Evolutionary conservation across 2,113 vertebrate species (phyloP).

Genomic region (Dendrocopos noguchii): DNA sequence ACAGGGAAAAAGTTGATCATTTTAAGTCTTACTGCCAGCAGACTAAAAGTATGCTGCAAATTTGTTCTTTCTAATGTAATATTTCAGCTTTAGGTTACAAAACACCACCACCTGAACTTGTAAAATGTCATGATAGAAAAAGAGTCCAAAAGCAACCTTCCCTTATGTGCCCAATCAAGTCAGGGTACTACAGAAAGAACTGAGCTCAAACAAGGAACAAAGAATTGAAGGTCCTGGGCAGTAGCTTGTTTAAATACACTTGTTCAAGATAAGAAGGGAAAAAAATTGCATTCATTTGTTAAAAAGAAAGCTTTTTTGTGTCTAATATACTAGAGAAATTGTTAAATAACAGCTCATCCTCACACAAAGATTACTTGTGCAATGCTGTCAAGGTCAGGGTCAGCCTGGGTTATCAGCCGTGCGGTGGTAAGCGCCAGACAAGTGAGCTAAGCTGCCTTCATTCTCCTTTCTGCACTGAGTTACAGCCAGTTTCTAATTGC

Average conservation of each 20-base stretch:
- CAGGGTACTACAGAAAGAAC: neutral
- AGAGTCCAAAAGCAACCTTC: neutral
- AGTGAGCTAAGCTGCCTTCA: slow-evolving; percentile 22
- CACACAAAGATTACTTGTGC: slow-evolving; percentile 15
- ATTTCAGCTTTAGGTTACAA: neutral
- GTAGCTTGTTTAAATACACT: neutral
- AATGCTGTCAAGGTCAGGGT: slow-evolving; percentile 56
- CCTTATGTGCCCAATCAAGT: neutral
- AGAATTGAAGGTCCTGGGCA: neutral
- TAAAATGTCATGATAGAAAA: neutral
- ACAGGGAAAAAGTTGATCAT: neutral
- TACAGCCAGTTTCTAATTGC: slow-evolving; percentile 23
- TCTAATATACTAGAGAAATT: slow-evolving; percentile 9
- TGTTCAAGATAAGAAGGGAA: slow-evolving; percentile 32
- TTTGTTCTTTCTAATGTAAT: neutral
- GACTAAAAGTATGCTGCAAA: neutral
- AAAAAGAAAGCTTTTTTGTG: neutral
- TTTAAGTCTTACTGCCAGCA: neutral
- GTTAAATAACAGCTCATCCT: slow-evolving; percentile 40
- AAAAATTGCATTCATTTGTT: neutral
- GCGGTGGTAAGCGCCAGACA: slow-evolving; percentile 3
- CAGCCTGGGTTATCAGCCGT: slow-evolving; percentile 47
- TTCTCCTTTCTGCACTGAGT: neutral
- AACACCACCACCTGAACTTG: neutral
- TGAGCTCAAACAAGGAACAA: neutral